Evolutionary conservation across 2,888 invertebrate genomes (phyloP).

Genomic region (Plebejus anna): DNA sequence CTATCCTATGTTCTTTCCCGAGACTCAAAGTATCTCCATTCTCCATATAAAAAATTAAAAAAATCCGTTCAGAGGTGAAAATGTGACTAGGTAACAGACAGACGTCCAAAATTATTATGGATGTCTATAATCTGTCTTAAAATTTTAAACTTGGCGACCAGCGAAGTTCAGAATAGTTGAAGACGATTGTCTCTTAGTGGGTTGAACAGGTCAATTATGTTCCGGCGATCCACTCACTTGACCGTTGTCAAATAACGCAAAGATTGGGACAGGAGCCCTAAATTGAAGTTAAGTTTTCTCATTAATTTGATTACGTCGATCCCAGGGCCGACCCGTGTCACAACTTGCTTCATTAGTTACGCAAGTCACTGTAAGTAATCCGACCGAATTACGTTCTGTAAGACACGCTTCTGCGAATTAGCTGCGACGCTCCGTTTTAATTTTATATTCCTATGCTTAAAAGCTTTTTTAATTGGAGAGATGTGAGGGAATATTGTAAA

Average conservation of each 20-base stretch:
- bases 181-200: not conserved
- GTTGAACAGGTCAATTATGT: constrained; percentile 15
- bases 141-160: not conserved
- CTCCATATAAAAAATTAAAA: too few relatives aligned
- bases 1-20: too few relatives aligned
- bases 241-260: constrained; percentile 72
- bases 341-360: constrained; percentile 79
- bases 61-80: too few relatives aligned
- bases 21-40: too few relatives aligned
- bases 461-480: constrained; percentile 7
- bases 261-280: constrained; percentile 75
- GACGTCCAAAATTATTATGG: too few relatives aligned
- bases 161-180: not conserved
- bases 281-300: constrained; percentile 79
- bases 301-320: constrained; percentile 80
- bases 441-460: constrained; percentile 14
- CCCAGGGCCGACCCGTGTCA: constrained; percentile 76
- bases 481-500: not conserved
- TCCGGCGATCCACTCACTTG: constrained; percentile 57
- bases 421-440: constrained; percentile 46
- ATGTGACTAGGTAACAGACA: too few relatives aligned
- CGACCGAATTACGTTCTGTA: constrained; percentile 71
- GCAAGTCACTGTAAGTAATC: constrained; percentile 75
- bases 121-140: not conserved
- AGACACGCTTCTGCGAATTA: constrained; percentile 68